These are phyloP conservation scores for Dascillus cervinus DNA, from an alignment of 2,888 invertebrate species.

Conservation along the genomic window DNA sequence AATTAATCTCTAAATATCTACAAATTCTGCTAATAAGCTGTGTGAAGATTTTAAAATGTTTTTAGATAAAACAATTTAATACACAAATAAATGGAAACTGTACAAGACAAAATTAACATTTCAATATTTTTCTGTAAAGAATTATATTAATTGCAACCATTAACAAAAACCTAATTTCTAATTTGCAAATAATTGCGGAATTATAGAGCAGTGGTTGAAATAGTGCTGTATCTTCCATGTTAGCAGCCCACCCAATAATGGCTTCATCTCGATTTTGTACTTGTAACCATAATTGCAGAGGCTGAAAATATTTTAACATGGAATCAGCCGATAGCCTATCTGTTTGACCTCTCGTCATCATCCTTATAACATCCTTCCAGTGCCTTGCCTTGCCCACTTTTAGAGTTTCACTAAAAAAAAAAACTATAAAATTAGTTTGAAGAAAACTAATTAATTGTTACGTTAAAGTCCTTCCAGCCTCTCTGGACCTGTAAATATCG, in stretches of 20 bases:
- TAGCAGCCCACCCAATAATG: constrained; percentile 68
- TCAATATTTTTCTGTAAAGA: too few relatives aligned
- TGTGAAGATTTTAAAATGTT: too few relatives aligned
- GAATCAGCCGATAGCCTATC: constrained; percentile 69
- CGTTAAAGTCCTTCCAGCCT: constrained; percentile 71
- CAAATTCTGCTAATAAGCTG: too few relatives aligned
- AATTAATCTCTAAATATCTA: too few relatives aligned
- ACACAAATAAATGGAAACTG: too few relatives aligned
- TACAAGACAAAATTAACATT: too few relatives aligned
- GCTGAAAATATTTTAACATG: constrained; percentile 74
- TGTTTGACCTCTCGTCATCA: constrained; percentile 61
- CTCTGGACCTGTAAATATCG: constrained; percentile 71
- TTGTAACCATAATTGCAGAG: constrained; percentile 68
- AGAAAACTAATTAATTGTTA: constrained; percentile 32
- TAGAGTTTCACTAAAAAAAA: constrained; percentile 55
- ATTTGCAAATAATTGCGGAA: too few relatives aligned
- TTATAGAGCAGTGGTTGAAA: constrained; percentile 38
- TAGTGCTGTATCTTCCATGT: constrained; percentile 56
- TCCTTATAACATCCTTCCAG: constrained; percentile 65
- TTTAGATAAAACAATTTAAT: too few relatives aligned
- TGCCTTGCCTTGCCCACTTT: constrained; percentile 59
- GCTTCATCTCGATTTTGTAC: constrained; percentile 65
- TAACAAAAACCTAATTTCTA: too few relatives aligned
- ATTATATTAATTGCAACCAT: too few relatives aligned
- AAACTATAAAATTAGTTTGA: constrained; percentile 1